Conservation (phyloP, 2,113 vertebrate genomes). For the Triplophysa siluroides region DNA sequence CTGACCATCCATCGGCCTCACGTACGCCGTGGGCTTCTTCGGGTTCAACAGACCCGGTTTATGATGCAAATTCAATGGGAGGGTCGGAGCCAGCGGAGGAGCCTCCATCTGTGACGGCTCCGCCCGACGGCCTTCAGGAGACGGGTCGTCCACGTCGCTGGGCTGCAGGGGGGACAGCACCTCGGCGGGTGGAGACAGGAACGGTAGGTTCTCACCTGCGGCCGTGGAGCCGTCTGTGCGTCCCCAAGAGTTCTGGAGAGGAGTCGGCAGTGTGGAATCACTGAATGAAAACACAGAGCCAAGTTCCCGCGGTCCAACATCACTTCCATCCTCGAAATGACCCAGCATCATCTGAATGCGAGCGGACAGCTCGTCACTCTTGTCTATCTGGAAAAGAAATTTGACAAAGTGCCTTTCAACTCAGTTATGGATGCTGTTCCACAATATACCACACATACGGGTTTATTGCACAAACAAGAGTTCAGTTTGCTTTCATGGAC, state of each 20-base stretch:
- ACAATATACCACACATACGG: too few species aligned
- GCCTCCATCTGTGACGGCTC: slow-evolving; percentile 62
- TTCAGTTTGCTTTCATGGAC: too few species aligned
- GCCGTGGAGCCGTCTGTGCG: background rate
- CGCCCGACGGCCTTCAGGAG: slow-evolving; percentile 46
- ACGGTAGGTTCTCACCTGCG: slow-evolving; percentile 50
- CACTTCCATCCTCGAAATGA: slow-evolving; percentile 85
- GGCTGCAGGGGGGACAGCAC: slow-evolving; percentile 72
- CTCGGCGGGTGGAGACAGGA: slow-evolving; percentile 67
- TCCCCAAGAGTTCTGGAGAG: background rate
- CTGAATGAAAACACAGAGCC: slow-evolving; percentile 54
- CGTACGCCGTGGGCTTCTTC: slow-evolving; percentile 93
- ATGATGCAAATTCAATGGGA: slow-evolving; percentile 80
- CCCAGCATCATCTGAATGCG: slow-evolving; percentile 92
- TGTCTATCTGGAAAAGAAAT: slow-evolving; percentile 79
- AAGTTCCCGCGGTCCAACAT: slow-evolving; percentile 62
- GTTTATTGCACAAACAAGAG: too few species aligned
- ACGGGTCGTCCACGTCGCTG: slow-evolving; percentile 66
- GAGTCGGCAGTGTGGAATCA: slow-evolving; percentile 46
- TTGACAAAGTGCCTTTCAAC: slow-evolving; percentile 5
- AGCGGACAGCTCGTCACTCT: slow-evolving; percentile 89
- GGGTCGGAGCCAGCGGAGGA: slow-evolving; percentile 73
- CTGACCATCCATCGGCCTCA: slow-evolving; percentile 94
- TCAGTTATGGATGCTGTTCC: too few species aligned
- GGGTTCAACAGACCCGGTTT: slow-evolving; percentile 80